phyloP scores from a whole-genome alignment of 2,113 vertebrate genomes.

The Lycocorax pyrrhopterus region DNA sequence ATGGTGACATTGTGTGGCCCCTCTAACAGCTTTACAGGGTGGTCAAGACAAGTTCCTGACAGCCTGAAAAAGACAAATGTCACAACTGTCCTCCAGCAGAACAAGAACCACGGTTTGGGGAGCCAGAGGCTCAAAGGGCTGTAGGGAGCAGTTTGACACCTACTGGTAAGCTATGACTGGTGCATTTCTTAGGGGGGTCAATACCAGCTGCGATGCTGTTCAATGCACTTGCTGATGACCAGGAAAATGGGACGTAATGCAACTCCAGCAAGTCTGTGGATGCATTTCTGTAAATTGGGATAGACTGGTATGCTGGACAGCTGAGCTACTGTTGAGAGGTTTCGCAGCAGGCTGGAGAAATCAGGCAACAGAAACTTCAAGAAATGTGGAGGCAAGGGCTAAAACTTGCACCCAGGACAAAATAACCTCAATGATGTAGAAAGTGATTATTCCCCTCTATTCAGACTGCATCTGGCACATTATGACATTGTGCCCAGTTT shows the following conservation, averaged over 20 bases:
- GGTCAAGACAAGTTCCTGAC: background rate
- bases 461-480: background rate
- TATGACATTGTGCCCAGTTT: background rate
- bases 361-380: background rate
- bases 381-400: background rate
- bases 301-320: background rate
- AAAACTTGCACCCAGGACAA: background rate
- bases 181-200: background rate
- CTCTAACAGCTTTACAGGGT: background rate
- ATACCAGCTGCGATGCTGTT: background rate
- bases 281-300: background rate
- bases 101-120: background rate
- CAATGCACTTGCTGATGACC: background rate
- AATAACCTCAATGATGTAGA: background rate
- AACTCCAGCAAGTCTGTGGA: background rate
- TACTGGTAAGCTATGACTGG: background rate
- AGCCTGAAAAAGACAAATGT: background rate
- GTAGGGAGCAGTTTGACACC: background rate
- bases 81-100: background rate
- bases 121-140: background rate
- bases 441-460: background rate
- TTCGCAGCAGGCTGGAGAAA: background rate
- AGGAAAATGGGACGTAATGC: background rate
- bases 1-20: rapidly evolving
- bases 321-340: background rate